Evolutionary conservation across 2,113 vertebrate genomes (phyloP), one percentile per base, ranked within the genome.

Genomic region (Gymnocephalus cernua): DNA sequence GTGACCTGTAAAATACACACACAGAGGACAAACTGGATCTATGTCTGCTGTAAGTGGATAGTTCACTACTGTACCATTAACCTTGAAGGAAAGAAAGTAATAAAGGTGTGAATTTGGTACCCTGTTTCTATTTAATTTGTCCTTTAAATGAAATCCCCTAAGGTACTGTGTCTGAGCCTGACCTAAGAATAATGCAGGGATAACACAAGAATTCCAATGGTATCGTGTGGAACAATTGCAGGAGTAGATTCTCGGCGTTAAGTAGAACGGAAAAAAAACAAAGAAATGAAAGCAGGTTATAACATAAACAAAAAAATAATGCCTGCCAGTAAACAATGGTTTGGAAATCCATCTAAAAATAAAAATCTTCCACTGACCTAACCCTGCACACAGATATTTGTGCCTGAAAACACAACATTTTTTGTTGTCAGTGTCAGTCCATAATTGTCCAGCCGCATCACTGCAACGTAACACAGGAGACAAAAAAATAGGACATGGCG

Each of bases 81-180:
- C 89, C 88, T 88, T 89, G 86, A 44, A 82, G 82, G 75, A 77
- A 76, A 68, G 68, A 53, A 73, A 70, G 80, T 81, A 89, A 89
- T 85, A 90, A 61, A 79, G 74, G 77, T 84, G 70, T 19, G 16
- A 56, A 83, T 88, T 11, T 74, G 72, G 57, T 75, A 80, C 79
- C 73, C 58, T 53, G 67, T 65, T 65, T 80, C 70, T 65, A 35
- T 89, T 84, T 77, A 88, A 90, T 88, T 84, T 82, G 80, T 80
- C 71, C 85, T 88, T 78, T 83, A 88, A 88, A 79, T 81, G 76
- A 74, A 67, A 88, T 83, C 81, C 88, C 87, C 83, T 18, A 25
- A 69, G 87, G 89, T 64, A 62, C 62, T 35, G 23, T 62, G 59
- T 29, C 32, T 58, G 51, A 70, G 32, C 35, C 56, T n/a, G 61